phyloP scores from a whole-genome alignment of 2,797 vertebrate species.

The Amphiprion clarkii region DNA sequence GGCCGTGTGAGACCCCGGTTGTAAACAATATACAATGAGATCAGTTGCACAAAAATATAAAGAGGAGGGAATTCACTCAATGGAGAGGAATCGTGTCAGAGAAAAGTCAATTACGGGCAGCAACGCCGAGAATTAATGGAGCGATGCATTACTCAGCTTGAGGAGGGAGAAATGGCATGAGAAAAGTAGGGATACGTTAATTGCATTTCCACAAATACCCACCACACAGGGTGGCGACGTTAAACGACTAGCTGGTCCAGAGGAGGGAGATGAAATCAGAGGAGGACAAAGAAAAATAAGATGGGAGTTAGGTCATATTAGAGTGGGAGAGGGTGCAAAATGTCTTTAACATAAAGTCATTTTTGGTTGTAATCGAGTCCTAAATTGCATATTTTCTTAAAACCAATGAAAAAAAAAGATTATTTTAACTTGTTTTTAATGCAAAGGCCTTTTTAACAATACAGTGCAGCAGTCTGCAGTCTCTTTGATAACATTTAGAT shows the following conservation, averaged over 20 bases:
- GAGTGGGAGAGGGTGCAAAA: conserved; percentile 14
- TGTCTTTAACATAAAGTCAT: background rate
- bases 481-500: too few relatives aligned
- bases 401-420: background rate
- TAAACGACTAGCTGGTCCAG: conserved; percentile 83
- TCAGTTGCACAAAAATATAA: conserved; percentile 77
- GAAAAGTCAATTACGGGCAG: conserved; percentile 88
- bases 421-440: background rate
- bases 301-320: conserved; percentile 47
- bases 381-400: conserved; percentile 2
- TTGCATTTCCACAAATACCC: conserved; percentile 83
- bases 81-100: conserved; percentile 86
- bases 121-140: conserved; percentile 88
- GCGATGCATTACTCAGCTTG: conserved; percentile 86
- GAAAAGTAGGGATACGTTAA: conserved; percentile 81
- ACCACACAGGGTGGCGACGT: conserved; percentile 60
- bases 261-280: conserved; percentile 69
- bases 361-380: background rate
- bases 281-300: conserved; percentile 72
- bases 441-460: background rate
- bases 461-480: background rate
- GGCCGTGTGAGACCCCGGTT: conserved; percentile 56
- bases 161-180: conserved; percentile 76
- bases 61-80: conserved; percentile 79
- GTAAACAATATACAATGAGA: conserved; percentile 80